Evolutionary conservation across 2,888 invertebrate genomes (phyloP), one percentile per base, ranked within the genome.

Genomic region (Nephrocerus scutellatus): DNA sequence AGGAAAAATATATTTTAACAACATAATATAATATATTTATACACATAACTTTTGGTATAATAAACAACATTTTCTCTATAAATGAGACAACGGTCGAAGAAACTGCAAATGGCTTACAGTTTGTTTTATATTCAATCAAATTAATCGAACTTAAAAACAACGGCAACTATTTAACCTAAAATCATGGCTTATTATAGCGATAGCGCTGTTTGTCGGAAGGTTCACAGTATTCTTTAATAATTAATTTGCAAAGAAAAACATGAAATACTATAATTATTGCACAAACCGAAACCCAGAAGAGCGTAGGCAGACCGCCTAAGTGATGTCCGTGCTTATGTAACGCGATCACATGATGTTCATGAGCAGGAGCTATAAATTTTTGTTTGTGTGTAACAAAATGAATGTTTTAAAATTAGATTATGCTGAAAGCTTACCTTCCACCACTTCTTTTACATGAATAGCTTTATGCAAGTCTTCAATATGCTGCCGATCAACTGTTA

Each of bases 231-330:
- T 91, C 91, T 55, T 85, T 88, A 71, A 87, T 85, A 49, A 95
- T 85, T 52, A 93, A 75, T 69, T 91, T 89, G 71, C 86, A 87
- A 19, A 95, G 74, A 72, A 95, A 93, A 56, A 92, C 73, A 70
- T 95, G 93, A 72, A 95, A 95, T 54, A 90, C 77, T 43, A 90
- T 75, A 53, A 95, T 87, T 48, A 93, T 75, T 60, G 84, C 78
- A 62, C 85, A 83, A 50, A 95, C 83, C 44, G 88, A 82, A 30
- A 90, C 80, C 93, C 93, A 95, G 68, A 95, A 92, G 30, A 91
- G 70, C 1, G 87, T 84, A 28, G 93, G 92, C 44, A 95, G 70
- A 1, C 92, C 92, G 22, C 91, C 91, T 50, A 90, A 74, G 51
- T 84, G 83, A 67, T 89, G 84, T 0, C 93, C 93, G 60, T 93